phyloP scores from a whole-genome alignment of 2,797 vertebrate genomes.

The Uromys caudimaculatus region DNA sequence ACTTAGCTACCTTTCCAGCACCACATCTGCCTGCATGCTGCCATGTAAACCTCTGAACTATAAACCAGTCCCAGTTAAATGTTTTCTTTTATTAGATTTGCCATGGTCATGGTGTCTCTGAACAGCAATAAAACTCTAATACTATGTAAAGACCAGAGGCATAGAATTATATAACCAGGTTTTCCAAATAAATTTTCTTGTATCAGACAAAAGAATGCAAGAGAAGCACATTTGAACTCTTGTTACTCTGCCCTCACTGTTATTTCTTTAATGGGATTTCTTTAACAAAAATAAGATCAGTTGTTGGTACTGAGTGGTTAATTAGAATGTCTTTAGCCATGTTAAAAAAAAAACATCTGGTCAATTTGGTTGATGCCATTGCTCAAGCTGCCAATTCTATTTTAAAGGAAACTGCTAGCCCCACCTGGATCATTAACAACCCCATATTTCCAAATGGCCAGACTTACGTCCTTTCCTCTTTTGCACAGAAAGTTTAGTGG shows the following conservation, averaged over 20 bases:
- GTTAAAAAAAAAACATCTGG: slow-evolving; percentile 58
- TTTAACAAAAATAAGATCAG: slow-evolving; percentile 56
- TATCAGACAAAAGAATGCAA: not conserved
- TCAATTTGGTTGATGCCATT: slow-evolving; percentile 45
- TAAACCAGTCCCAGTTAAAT: not conserved
- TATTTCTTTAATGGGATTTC: slow-evolving; percentile 51
- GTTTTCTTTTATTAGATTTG: not conserved
- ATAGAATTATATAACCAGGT: not conserved
- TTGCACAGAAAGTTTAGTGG: not conserved
- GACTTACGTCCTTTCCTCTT: not conserved
- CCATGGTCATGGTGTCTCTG: not conserved
- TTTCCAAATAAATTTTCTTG: not conserved
- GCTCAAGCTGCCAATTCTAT: slow-evolving; percentile 59
- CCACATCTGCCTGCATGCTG: not conserved
- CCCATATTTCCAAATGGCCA: not conserved
- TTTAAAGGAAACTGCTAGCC: slow-evolving; percentile 30
- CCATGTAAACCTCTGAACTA: not conserved
- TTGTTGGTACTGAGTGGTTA: slow-evolving; percentile 61
- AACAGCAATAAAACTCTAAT: not conserved
- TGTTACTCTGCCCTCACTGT: not conserved
- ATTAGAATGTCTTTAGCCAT: slow-evolving; percentile 61
- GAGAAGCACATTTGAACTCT: not conserved
- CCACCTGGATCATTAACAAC: not conserved
- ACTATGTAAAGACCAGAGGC: not conserved
- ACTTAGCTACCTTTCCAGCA: not conserved